Evolutionary conservation across 2,888 invertebrate species (phyloP), one percentile per base, ranked within the genome.

Genomic region (Orthosia gothica): DNA sequence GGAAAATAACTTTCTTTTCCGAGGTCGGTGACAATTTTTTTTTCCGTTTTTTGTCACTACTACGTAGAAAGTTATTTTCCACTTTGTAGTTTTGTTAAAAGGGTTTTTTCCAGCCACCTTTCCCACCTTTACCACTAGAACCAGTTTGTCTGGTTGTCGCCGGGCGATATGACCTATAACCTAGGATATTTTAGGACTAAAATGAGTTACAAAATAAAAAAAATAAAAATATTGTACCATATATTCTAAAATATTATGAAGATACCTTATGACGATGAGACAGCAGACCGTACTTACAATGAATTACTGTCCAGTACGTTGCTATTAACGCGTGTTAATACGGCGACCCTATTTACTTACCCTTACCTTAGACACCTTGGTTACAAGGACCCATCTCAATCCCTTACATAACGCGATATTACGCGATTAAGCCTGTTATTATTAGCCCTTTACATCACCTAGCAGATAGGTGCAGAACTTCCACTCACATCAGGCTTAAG

Each of bases 331-430:
- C 52, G 47, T 55, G 23, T 40, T 67, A 70, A 49, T 55, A 63
- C 58, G 55, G 49, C 54, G 55, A 82, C 70, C 84, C 77, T 81
- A 62, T 67, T 64, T 81, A 64, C 66, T 45, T 45, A 61, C 68
- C 70, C 47, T 68, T 62, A 81, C 76, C 65, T 26, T 50, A 58
- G 47, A 75, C 75, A 74, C 77, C 74, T 82, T 62, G 49, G 52
- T 68, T 47, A 62, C 70, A 26, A 65, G 55, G 68, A 75, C 82
- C 84, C 75, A 54, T 69, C 76, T 63, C 81, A 84, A 76, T 55
- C 82, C 82, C 81, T 57, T 63, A 82, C 84, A 81, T 82, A 84
- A 82, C 76, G 81, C 69, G 76, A 84, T 82, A 84, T 84, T 69
- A 84, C 52, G 76, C 70, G 84, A 81, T 81, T 82, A 82, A 76